phyloP scores from a whole-genome alignment of 1,140 invertebrate species.

The Atta cephalotes region DNA sequence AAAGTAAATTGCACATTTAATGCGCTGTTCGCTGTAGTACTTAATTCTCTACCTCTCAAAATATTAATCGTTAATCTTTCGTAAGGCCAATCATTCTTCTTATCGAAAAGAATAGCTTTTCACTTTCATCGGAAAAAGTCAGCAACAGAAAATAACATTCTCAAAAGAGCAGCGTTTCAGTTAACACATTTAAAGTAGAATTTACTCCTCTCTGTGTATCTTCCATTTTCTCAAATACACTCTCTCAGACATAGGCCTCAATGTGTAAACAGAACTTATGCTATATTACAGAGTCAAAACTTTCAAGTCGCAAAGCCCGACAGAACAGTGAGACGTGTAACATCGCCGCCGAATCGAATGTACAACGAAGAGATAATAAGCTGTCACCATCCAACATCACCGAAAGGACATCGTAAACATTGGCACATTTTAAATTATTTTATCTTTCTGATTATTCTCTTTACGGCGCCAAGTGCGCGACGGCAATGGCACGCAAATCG shows the following conservation, averaged over 20 bases:
- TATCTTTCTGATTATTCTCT: slow-evolving; percentile 37
- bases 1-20: slow-evolving; percentile 10
- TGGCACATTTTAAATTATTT: slow-evolving; percentile 54
- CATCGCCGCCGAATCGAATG: slow-evolving; percentile 16
- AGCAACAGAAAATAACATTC: background rate
- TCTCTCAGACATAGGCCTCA: slow-evolving; percentile 34
- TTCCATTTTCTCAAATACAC: slow-evolving; percentile 10
- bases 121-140: background rate
- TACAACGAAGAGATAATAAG: slow-evolving; percentile 40
- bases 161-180: background rate
- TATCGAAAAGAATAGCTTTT: background rate
- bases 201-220: slow-evolving; percentile 1
- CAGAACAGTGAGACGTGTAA: slow-evolving; percentile 16
- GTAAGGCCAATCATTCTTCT: slow-evolving; percentile 32
- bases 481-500: slow-evolving; percentile 3
- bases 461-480: slow-evolving; percentile 1
- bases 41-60: slow-evolving; percentile 20
- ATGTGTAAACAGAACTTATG: slow-evolving; percentile 39
- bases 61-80: slow-evolving; percentile 26
- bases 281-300: slow-evolving; percentile 29
- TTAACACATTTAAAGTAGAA: slow-evolving; percentile 28
- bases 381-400: slow-evolving; percentile 16
- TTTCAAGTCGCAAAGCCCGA: slow-evolving; percentile 20
- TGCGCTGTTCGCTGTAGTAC: slow-evolving; percentile 32
- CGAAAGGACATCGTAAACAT: slow-evolving; percentile 41